phyloP scores from a whole-genome alignment of 2,113 vertebrate species.

The Hymenochirus boettgeri region DNA sequence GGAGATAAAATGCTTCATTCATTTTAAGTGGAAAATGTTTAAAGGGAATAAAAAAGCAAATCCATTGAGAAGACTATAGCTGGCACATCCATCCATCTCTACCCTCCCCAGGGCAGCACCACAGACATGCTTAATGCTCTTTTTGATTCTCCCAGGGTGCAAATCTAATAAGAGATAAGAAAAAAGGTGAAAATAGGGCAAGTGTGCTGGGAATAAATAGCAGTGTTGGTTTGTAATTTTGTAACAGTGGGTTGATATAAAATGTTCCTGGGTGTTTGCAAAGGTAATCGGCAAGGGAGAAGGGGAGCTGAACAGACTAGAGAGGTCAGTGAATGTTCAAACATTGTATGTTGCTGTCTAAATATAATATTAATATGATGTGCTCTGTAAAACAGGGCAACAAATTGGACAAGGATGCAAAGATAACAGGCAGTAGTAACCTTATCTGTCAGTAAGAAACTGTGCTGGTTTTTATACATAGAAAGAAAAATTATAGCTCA shows the following conservation, averaged over 20 bases:
- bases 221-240: slow-evolving; percentile 1
- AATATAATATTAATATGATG: neutral
- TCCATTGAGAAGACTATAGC: slow-evolving; percentile 33
- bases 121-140: slow-evolving; percentile 50
- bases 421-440: neutral
- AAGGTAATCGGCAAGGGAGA: neutral
- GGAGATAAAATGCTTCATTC: slow-evolving; percentile 33
- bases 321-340: neutral
- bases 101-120: slow-evolving; percentile 43
- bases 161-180: slow-evolving; percentile 58
- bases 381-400: neutral
- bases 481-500: no score
- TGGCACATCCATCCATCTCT: slow-evolving; percentile 51
- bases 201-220: slow-evolving; percentile 21
- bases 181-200: slow-evolving; percentile 17
- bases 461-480: no score
- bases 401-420: neutral
- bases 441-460: no score
- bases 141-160: slow-evolving; percentile 51
- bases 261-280: neutral
- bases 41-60: slow-evolving; percentile 38
- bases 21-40: slow-evolving; percentile 39
- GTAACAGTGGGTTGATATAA: neutral
- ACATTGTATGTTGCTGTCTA: neutral
- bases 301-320: neutral